Evolutionary conservation across 2,888 invertebrate species (phyloP), one percentile per base, ranked within the genome.

Genomic region (Apodemia mormo): DNA sequence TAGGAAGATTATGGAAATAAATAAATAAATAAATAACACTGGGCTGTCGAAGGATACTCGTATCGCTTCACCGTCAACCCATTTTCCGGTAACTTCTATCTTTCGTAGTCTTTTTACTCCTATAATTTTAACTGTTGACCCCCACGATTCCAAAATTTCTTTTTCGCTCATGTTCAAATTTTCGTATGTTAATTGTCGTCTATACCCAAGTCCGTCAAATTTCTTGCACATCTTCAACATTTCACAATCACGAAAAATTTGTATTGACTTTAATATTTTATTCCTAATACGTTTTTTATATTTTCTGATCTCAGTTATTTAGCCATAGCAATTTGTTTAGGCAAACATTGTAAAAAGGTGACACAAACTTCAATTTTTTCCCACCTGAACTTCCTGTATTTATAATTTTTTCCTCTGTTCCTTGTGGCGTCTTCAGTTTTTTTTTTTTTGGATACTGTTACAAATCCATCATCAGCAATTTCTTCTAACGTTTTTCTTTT

Each of bases 311-410:
- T 71, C 3, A 77, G 64, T 22, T 77, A 56, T 66, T 71, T 75
- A 4, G 76, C 76, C 56, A 77, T 66, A 1, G 73, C 74, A 45
- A 76, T 72, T 70, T 75, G 76, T 71, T 74, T 77, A 9, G 76
- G 76, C 29, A 76, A 58, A 30, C 2, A 6, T 52, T 71, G 52
- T 45, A 33, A 10, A 29, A 71, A 68, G 1, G 73, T 71, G 10
- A 75, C 14, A 70, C 70, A 72, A 10, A 76, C 67, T 68, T 75
- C 75, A 22, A 9, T 56, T 29, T 30, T 10, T 56, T 5, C 9
- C 29, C 3, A 1, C 1, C 8, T 10, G 2, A 3, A 22, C 7
- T 9, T 56, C 14, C 56, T 29, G 29, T 56, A 5, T 22, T 9
- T 5, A 9, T 22, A 56, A 61, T 70, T 67, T 72, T 68, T 71